phyloP scores from a whole-genome alignment of 2,797 vertebrate species.

The Loriculus beryllinus region DNA sequence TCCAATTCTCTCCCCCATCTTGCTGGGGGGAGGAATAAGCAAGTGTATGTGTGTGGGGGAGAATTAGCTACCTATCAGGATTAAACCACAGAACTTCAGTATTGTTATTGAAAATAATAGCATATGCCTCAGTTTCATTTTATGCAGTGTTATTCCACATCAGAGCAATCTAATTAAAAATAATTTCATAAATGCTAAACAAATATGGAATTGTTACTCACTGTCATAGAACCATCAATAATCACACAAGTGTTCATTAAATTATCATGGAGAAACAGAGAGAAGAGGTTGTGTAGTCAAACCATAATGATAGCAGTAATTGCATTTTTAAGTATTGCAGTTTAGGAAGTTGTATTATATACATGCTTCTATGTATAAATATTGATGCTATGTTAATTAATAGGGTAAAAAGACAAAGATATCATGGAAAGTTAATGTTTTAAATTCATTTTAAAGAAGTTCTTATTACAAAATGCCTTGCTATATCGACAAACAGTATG shows the following conservation, averaged over 20 bases:
- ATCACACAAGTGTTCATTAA: not conserved
- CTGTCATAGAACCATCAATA: not conserved
- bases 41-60: no score
- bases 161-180: not conserved
- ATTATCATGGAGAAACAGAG: not conserved
- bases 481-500: not conserved
- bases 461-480: not conserved
- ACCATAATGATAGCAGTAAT: not conserved
- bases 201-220: not conserved
- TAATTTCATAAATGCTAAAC: not conserved
- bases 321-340: not conserved
- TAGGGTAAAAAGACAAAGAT: not conserved
- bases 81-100: not conserved
- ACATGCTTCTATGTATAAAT: not conserved
- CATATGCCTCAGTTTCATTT: not conserved
- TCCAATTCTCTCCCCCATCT: not conserved
- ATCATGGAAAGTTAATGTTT: not conserved
- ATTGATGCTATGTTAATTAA: not conserved
- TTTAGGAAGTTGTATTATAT: not conserved
- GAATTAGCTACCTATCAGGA: not conserved
- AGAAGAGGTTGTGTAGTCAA: not conserved
- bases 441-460: not conserved
- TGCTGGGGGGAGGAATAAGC: accelerated
- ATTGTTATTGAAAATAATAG: not conserved
- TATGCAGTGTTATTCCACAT: not conserved